phyloP scores from a whole-genome alignment of 2,888 invertebrate genomes.

The Physocephala rufipes region DNA sequence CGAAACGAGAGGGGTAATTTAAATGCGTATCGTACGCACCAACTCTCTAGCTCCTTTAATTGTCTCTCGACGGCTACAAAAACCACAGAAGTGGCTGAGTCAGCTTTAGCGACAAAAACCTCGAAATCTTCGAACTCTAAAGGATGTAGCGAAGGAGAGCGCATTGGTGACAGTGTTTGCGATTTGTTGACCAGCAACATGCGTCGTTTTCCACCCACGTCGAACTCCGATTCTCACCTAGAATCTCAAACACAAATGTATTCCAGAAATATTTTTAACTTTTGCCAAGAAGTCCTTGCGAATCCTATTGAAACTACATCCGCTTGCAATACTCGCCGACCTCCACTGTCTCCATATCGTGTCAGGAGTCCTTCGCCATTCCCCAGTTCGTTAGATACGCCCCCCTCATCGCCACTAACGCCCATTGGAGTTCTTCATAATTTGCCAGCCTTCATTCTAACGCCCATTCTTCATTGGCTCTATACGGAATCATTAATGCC shows the following conservation, averaged over 20 bases:
- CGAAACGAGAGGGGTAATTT: conserved; percentile 33
- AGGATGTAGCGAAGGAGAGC: background rate
- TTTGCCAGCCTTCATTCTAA: conserved; percentile 71
- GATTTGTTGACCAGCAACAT: conserved; percentile 40
- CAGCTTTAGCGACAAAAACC: conserved; percentile 4
- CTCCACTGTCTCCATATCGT: conserved; percentile 61
- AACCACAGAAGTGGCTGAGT: conserved; percentile 32
- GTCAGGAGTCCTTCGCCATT: conserved; percentile 60
- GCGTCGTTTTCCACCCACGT: conserved; percentile 53
- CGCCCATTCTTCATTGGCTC: conserved; percentile 71
- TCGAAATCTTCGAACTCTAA: background rate
- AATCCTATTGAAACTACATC: conserved; percentile 37
- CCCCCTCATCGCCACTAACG: conserved; percentile 61
- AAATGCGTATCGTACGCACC: conserved; percentile 49
- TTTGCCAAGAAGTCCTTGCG: conserved; percentile 58
- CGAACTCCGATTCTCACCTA: conserved; percentile 61
- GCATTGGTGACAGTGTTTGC: conserved; percentile 25
- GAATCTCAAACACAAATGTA: conserved; percentile 50
- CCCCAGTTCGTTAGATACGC: conserved; percentile 59
- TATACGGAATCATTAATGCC: conserved; percentile 73
- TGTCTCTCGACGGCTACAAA: conserved; percentile 47
- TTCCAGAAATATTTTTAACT: conserved; percentile 61
- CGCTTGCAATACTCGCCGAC: conserved; percentile 54
- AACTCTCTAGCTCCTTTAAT: conserved; percentile 61
- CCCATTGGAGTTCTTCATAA: conserved; percentile 69